Base-by-base conservation (phyloP, 1,140 invertebrate genomes). In the Linepithema humile region DNA sequence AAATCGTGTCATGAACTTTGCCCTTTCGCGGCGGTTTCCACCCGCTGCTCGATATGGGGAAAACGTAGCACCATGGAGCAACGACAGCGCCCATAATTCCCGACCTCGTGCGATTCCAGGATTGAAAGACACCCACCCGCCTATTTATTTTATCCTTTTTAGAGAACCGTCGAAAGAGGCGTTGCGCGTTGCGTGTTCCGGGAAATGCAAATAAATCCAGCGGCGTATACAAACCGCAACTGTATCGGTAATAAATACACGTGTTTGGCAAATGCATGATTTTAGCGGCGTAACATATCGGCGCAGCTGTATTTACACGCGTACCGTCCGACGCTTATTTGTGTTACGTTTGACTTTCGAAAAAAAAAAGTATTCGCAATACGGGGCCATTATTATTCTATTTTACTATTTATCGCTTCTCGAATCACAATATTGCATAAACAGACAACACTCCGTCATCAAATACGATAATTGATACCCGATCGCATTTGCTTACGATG, bases 1-100 rank as follows among this genome's bases (percentile, higher is more conserved):
- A 67, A 84, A 88, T 65, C 53, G 75, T 88, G 86, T 78, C 86
- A 69, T 45, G 86, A 91, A 91, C 90, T 90, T 69, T 89, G 82
- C n/a, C 88, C 90, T 91, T 90, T 90, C 72, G 48, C 45, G 26
- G 55, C 29, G n/a, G n/a, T 48, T 60, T 65, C 48, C 75, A 77
- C 59, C 59, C 60, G 26, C 73, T 53, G 74, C 70, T 69, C 59
- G 45, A 89, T 86, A 84, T 74, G 23, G 59, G 69, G 53, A 73
- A 83, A 65, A 65, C 35, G 62, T 59, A 48, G 29, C 29, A 50
- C 80, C 73, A 70, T 78, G 50, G 35, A 29, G 45, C 20, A 62
- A 15, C 23, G 43, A 29, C 10, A 20, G 12, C 15, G 6, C 62
- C n/a, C 26, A n/a, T 57, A 80, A 85, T 43, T 60, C 43, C 32